Conservation (phyloP, 2,113 vertebrate species). For the Psophia crepitans region DNA sequence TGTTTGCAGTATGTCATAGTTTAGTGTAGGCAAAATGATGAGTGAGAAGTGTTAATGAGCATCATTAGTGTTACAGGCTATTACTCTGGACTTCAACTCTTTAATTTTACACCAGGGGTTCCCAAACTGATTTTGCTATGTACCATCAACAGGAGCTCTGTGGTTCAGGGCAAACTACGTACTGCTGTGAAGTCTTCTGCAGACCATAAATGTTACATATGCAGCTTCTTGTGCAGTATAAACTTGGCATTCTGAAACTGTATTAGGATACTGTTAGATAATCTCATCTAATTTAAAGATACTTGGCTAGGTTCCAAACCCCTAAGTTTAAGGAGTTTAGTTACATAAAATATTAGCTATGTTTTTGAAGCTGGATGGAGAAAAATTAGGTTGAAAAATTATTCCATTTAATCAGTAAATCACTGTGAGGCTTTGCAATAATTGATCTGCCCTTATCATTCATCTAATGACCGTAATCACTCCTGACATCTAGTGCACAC, state of each 20-base stretch:
- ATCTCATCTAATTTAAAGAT: not conserved
- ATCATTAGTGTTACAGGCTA: not conserved
- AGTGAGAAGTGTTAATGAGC: not conserved
- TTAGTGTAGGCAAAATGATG: conserved; percentile 16
- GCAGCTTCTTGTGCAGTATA: not conserved
- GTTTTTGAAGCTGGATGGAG: not conserved
- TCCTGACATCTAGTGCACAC: not conserved
- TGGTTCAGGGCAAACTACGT: not conserved
- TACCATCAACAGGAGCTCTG: not conserved
- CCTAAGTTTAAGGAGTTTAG: not conserved
- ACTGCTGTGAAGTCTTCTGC: not conserved
- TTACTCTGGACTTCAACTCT: not conserved
- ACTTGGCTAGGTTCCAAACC: not conserved
- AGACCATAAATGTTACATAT: not conserved
- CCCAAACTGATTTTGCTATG: not conserved
- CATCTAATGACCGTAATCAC: not conserved
- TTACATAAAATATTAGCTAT: not conserved
- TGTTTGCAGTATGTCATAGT: not conserved
- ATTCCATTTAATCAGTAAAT: not conserved
- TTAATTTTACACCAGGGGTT: not conserved
- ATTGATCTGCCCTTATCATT: not conserved
- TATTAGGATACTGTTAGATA: not conserved
- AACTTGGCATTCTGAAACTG: not conserved
- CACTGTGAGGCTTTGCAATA: not conserved
- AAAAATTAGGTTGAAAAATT: not conserved